Conservation (phyloP, 2,888 invertebrate genomes). For the Cabera pusaria region DNA sequence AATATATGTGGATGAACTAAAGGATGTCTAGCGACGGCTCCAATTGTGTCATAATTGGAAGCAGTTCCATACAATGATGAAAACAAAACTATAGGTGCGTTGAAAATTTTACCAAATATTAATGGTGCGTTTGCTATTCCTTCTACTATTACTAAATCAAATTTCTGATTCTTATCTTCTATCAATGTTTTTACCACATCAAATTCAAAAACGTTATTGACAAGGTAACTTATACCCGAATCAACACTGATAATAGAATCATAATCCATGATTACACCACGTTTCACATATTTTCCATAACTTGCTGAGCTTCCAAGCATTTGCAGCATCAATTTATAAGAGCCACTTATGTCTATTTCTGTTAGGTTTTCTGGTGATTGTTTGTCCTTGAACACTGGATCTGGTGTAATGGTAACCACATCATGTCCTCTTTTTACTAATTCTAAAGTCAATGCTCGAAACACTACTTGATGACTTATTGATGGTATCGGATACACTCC, state of each 20-base stretch:
- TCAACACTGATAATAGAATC: no score
- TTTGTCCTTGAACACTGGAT: conserved; percentile 41
- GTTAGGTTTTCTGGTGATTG: conserved; percentile 42
- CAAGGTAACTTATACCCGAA: no score
- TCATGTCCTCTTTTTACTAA: conserved; percentile 57
- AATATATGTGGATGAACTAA: conserved; percentile 29
- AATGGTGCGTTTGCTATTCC: conserved; percentile 31
- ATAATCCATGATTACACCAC: conserved; percentile 28
- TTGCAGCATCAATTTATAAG: conserved; percentile 20
- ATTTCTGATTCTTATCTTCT: conserved; percentile 33
- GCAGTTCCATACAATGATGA: conserved; percentile 35
- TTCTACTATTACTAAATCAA: conserved; percentile 44
- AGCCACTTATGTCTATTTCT: conserved; percentile 48
- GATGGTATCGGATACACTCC: conserved; percentile 51
- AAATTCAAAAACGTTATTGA: no score
- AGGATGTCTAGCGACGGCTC: conserved; percentile 38
- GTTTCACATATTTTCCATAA: conserved; percentile 7
- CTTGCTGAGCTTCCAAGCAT: neutral
- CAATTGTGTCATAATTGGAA: conserved; percentile 32
- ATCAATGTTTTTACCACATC: no score
- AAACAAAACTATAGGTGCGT: conserved; percentile 39
- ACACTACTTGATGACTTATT: conserved; percentile 61
- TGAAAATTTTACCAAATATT: conserved; percentile 37
- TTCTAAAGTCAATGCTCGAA: conserved; percentile 46
- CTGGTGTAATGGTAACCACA: conserved; percentile 52